Conservation (phyloP, 2,888 invertebrate genomes). For the Epinotia brunnichana region DNA sequence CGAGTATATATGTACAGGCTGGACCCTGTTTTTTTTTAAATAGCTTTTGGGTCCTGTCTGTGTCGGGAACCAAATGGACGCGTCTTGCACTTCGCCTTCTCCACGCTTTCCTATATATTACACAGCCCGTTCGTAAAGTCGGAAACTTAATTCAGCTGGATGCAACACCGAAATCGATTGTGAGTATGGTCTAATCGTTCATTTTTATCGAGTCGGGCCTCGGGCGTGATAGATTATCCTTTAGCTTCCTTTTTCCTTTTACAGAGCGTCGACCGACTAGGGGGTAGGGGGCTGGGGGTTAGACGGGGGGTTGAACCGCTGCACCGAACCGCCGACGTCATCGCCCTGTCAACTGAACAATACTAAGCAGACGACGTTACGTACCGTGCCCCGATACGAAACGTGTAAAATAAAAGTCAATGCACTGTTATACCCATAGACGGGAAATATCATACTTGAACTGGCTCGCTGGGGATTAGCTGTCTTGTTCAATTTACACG, state of each 20-base stretch:
- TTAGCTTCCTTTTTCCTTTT: conserved; percentile 81
- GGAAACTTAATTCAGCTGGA: conserved; percentile 45
- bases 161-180: conserved; percentile 70
- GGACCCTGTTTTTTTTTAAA: too few species aligned
- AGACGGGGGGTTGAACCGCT: conserved; percentile 62
- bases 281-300: conserved; percentile 60
- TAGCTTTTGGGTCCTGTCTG: too few species aligned
- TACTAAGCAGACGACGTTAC: conserved; percentile 80
- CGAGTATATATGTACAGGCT: too few species aligned
- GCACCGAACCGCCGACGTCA: conserved; percentile 74
- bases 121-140: conserved; percentile 1
- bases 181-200: conserved; percentile 77
- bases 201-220: conserved; percentile 81
- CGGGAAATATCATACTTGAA: conserved; percentile 16
- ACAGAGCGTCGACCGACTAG: conserved; percentile 81
- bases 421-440: conserved; percentile 31
- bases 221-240: conserved; percentile 83
- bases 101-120: not conserved
- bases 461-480: conserved; percentile 19
- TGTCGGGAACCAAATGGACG: too few species aligned
- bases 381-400: conserved; percentile 68
- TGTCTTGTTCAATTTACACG: conserved; percentile 4
- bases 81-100: too few species aligned
- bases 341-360: conserved; percentile 83
- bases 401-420: conserved; percentile 61